Conservation (phyloP, 2,888 invertebrate genomes). For the Prostheceraeus crozeri region DNA sequence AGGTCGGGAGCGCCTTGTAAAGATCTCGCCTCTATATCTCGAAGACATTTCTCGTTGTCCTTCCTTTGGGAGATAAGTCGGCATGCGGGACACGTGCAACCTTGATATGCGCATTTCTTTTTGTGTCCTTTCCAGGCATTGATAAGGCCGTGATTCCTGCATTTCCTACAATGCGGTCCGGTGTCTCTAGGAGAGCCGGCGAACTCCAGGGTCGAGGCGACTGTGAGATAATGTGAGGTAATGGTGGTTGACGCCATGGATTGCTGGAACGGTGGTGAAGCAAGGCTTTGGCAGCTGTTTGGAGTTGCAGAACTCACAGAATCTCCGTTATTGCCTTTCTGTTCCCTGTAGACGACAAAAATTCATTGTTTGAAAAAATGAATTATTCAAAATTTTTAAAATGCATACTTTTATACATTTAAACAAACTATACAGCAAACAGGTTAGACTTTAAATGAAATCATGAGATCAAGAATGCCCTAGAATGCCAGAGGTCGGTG, state of each 20-base stretch:
- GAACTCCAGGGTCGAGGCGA: not conserved
- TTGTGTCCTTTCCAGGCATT: slow-evolving; percentile 36
- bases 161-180: slow-evolving; percentile 29
- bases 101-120: slow-evolving; percentile 28
- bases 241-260: not conserved
- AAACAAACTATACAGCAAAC: no score
- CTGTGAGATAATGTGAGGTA: not conserved
- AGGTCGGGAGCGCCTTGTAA: no score
- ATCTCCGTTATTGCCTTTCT: slow-evolving; percentile 22
- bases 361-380: no score
- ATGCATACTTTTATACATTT: no score
- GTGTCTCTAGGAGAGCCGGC: not conserved
- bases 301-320: not conserved
- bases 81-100: slow-evolving; percentile 27
- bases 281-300: not conserved
- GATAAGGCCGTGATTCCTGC: slow-evolving; percentile 32
- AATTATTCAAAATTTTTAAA: no score
- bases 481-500: no score
- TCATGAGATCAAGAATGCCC: no score
- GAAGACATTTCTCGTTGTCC: slow-evolving; percentile 26
- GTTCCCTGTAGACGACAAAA: no score
- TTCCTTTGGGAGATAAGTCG: slow-evolving; percentile 25
- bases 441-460: no score
- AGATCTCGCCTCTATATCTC: not conserved
- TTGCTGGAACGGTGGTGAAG: not conserved